These are phyloP conservation scores for Clupea harengus DNA, from an alignment of 2,113 vertebrate species.

Conservation along the genomic window DNA sequence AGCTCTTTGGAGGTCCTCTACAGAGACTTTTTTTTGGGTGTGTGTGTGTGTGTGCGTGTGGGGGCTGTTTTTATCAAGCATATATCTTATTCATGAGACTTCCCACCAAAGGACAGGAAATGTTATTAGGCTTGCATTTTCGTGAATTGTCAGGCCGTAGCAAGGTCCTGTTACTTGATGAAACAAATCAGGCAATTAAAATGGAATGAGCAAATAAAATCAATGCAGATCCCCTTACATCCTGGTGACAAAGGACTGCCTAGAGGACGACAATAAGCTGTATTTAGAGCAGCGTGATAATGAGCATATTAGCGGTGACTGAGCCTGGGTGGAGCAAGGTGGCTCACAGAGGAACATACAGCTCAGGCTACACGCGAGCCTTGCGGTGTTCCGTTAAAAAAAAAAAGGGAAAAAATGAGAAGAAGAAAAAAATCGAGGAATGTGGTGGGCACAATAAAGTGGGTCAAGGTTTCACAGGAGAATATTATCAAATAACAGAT, in stretches of 20 bases:
- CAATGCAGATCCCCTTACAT: slow-evolving; percentile 62
- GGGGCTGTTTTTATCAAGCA: slow-evolving; percentile 36
- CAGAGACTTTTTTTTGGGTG: neutral
- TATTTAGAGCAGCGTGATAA: slow-evolving; percentile 30
- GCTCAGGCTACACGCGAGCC: neutral
- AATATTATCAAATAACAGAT: slow-evolving; percentile 52
- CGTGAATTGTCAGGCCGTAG: slow-evolving; percentile 60
- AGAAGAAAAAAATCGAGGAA: slow-evolving; percentile 48
- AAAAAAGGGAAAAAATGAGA: slow-evolving; percentile 35
- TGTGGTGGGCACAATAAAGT: slow-evolving; percentile 35
- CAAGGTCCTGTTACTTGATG: slow-evolving; percentile 60
- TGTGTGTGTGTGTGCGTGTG: slow-evolving; percentile 21
- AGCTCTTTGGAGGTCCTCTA: neutral
- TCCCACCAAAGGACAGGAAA: slow-evolving; percentile 51
- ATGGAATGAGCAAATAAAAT: slow-evolving; percentile 68
- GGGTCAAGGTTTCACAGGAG: slow-evolving; percentile 32
- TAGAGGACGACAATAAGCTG: slow-evolving; percentile 51
- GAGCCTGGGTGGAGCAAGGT: neutral
- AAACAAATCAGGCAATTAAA: slow-evolving; percentile 72
- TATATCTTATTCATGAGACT: slow-evolving; percentile 61
- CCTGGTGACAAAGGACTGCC: slow-evolving; percentile 55
- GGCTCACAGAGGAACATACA: neutral
- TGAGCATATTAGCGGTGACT: neutral
- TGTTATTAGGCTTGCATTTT: slow-evolving; percentile 60
- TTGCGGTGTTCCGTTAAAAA: neutral